A percentile compares a stretch with the other conserved stretches of the same genome.
Conservation (phyloP, 2,113 vertebrate species). For the Rafetus swinhoei region DNA sequence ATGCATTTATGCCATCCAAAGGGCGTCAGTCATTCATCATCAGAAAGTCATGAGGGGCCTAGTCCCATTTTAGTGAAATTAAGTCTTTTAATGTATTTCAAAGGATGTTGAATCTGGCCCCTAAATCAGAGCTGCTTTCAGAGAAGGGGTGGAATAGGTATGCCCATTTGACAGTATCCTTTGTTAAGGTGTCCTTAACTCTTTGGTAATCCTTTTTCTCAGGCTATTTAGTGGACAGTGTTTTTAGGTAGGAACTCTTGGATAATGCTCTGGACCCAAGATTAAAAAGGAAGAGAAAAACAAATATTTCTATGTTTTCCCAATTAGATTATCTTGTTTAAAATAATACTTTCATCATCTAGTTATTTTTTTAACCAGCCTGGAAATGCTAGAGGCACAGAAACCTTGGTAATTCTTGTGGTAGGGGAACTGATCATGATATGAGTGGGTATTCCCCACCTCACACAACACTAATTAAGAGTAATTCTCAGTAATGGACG, state of each 20-base stretch:
- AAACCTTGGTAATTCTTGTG: constrained; percentile 35
- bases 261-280: constrained; percentile 17
- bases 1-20: not conserved
- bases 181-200: not conserved
- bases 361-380: constrained; percentile 34
- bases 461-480: constrained; percentile 73
- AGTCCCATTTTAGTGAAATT: not conserved
- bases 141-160: rapidly evolving
- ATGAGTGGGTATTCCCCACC: constrained; percentile 68
- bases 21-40: not conserved
- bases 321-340: constrained; percentile 50
- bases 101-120: not conserved
- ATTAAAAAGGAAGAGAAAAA: constrained; percentile 42
- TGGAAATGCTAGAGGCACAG: constrained; percentile 60
- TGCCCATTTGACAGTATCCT: not conserved
- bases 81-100: not conserved
- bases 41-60: not conserved
- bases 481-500: constrained; percentile 72
- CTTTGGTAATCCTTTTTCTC: constrained; percentile 20
- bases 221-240: not conserved
- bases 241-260: constrained; percentile 23
- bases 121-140: not conserved
- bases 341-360: constrained; percentile 53
- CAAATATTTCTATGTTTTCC: constrained; percentile 53
- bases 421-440: constrained; percentile 62